Evolutionary conservation across 2,888 invertebrate species (phyloP).

Genomic region (Clepsis dumicolana): DNA sequence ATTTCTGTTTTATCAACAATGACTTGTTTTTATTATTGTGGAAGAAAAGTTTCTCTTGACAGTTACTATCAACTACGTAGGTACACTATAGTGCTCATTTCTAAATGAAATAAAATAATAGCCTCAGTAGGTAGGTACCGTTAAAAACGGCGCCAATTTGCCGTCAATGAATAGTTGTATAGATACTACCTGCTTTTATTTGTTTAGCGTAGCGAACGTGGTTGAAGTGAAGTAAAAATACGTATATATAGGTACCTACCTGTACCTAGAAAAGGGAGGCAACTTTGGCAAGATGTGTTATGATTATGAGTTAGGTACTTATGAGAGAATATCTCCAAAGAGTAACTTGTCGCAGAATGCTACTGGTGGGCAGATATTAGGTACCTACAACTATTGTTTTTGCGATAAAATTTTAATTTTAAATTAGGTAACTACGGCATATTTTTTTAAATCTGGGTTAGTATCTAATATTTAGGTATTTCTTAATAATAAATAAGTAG

Average conservation of each 20-base stretch:
- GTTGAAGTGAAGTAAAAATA: conserved; percentile 22
- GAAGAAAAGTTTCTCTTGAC: neutral
- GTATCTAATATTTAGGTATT: too few relatives aligned
- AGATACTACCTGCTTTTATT: conserved; percentile 33
- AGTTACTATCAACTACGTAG: neutral
- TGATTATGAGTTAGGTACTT: too few relatives aligned
- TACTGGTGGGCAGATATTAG: neutral
- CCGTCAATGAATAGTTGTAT: conserved; percentile 57
- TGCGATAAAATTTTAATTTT: too few relatives aligned
- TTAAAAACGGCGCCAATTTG: conserved; percentile 61
- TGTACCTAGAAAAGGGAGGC: conserved; percentile 18
- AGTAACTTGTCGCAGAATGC: conserved; percentile 3
- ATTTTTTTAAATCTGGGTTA: too few relatives aligned
- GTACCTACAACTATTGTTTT: too few relatives aligned
- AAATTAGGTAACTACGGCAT: too few relatives aligned
- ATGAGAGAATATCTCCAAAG: conserved; percentile 24
- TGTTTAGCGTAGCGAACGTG: conserved; percentile 5
- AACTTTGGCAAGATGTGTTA: neutral
- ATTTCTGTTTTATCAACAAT: conserved; percentile 34
- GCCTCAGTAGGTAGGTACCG: conserved; percentile 33
- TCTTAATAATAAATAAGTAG: too few relatives aligned
- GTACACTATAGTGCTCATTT: neutral
- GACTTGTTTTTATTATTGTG: conserved; percentile 17
- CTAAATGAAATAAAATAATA: conserved; percentile 1
- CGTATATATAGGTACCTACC: conserved; percentile 2